Conservation (phyloP, 2,797 vertebrate genomes). For the Spinibarbus caldwelli region DNA sequence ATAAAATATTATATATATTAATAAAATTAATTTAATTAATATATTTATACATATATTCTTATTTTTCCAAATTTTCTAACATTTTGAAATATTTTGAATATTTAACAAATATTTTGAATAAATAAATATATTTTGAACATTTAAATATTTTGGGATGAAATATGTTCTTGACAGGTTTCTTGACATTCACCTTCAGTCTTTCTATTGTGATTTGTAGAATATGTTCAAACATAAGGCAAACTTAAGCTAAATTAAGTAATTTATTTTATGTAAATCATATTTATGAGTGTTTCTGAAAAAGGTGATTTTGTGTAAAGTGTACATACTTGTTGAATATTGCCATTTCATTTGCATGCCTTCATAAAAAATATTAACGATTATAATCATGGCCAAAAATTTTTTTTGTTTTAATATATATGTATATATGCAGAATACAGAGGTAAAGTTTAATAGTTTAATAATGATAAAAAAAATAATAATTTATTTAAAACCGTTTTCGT, state of each 20-base stretch:
- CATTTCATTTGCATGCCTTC: conserved; percentile 70
- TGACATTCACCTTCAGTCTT: conserved; percentile 51
- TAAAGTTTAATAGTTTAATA: too few relatives aligned
- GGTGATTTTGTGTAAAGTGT: conserved; percentile 75
- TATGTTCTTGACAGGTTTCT: not conserved
- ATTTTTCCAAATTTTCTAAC: too few relatives aligned
- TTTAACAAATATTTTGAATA: too few relatives aligned
- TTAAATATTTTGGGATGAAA: not conserved
- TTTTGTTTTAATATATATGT: too few relatives aligned
- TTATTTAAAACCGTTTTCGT: not conserved
- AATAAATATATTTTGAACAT: too few relatives aligned
- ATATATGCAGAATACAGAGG: not conserved
- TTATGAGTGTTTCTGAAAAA: conserved; percentile 76
- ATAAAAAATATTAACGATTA: conserved; percentile 62
- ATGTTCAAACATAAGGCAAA: conserved; percentile 55
- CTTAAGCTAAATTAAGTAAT: conserved; percentile 70
- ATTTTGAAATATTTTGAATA: too few relatives aligned
- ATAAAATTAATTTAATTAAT: too few relatives aligned
- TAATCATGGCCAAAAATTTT: conserved; percentile 28
- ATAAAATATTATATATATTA: too few relatives aligned
- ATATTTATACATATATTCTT: too few relatives aligned
- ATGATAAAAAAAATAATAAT: not conserved
- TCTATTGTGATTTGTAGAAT: conserved; percentile 79
- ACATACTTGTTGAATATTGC: conserved; percentile 65
- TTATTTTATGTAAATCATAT: conserved; percentile 81